Evolutionary conservation across 2,888 invertebrate species (phyloP).

Genomic region (Diplolepis rosae): DNA sequence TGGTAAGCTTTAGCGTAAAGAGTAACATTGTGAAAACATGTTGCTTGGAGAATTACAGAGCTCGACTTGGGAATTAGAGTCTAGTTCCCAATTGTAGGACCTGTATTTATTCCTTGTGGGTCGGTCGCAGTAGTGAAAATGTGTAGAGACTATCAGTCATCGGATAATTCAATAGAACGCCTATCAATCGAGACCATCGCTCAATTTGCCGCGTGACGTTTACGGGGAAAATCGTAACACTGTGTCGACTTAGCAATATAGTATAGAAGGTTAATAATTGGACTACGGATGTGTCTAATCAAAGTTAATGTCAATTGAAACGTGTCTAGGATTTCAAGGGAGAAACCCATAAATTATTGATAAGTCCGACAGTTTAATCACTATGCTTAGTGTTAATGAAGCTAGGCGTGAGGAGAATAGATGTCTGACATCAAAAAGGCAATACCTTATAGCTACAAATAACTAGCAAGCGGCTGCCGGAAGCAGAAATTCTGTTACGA

Average conservation of each 20-base stretch:
- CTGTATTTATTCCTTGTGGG: slow-evolving; percentile 2
- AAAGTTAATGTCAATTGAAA: slow-evolving; percentile 44
- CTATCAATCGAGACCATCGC: slow-evolving; percentile 41
- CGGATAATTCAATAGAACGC: slow-evolving; percentile 41
- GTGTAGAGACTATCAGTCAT: slow-evolving; percentile 39
- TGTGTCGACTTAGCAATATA: not conserved
- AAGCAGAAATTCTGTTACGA: slow-evolving; percentile 26
- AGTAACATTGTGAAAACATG: slow-evolving; percentile 14
- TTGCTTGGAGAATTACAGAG: slow-evolving; percentile 19
- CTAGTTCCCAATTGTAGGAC: slow-evolving; percentile 7
- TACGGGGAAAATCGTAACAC: slow-evolving; percentile 29
- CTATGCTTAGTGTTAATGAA: slow-evolving; percentile 39
- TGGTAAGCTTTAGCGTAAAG: not conserved
- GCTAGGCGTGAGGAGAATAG: slow-evolving; percentile 32
- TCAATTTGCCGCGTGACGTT: slow-evolving; percentile 41
- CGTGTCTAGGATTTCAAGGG: slow-evolving; percentile 38
- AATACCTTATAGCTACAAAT: not conserved
- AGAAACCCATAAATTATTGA: slow-evolving; percentile 56
- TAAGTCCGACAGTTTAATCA: slow-evolving; percentile 47
- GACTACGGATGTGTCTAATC: slow-evolving; percentile 51
- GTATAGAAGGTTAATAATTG: slow-evolving; percentile 45
- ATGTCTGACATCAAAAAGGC: not conserved
- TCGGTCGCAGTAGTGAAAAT: slow-evolving; percentile 24
- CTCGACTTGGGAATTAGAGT: slow-evolving; percentile 26
- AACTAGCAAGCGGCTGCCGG: not conserved